phyloP scores from a whole-genome alignment of 2,113 vertebrate species.

The Hippocampus guttulatus region DNA sequence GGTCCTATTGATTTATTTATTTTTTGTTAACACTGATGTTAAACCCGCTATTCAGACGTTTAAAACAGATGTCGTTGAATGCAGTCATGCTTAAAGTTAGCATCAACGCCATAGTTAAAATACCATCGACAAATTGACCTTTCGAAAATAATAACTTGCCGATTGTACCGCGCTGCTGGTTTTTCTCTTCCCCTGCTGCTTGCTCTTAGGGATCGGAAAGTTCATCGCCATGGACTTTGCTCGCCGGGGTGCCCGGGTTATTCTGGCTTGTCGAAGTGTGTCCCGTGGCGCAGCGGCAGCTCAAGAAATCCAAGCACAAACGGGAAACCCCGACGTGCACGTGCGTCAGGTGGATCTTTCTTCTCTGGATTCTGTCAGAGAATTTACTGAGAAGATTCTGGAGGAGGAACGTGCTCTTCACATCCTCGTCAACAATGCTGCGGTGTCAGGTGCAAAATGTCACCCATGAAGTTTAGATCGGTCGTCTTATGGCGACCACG shows the following conservation, averaged over 20 bases:
- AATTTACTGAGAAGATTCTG: slow-evolving; percentile 68
- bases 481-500: neutral
- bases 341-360: slow-evolving; percentile 76
- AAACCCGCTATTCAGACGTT: too few species aligned
- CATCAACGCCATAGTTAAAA: neutral
- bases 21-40: too few species aligned
- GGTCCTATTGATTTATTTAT: neutral
- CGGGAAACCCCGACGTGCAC: slow-evolving; percentile 68
- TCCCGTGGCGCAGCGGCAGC: slow-evolving; percentile 60
- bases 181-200: neutral
- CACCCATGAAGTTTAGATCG: neutral
- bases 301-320: slow-evolving; percentile 68
- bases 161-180: neutral
- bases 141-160: neutral
- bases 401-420: slow-evolving; percentile 74
- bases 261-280: slow-evolving; percentile 77
- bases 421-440: slow-evolving; percentile 85
- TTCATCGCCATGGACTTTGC: slow-evolving; percentile 80
- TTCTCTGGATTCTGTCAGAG: slow-evolving; percentile 75
- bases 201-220: slow-evolving; percentile 77
- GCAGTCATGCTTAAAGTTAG: neutral
- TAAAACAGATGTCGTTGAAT: neutral
- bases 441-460: slow-evolving; percentile 57
- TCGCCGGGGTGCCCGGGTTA: slow-evolving; percentile 74
- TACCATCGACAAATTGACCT: neutral